Base-by-base conservation (phyloP, 2,113 vertebrate species). In the Myotis lucifugus region DNA sequence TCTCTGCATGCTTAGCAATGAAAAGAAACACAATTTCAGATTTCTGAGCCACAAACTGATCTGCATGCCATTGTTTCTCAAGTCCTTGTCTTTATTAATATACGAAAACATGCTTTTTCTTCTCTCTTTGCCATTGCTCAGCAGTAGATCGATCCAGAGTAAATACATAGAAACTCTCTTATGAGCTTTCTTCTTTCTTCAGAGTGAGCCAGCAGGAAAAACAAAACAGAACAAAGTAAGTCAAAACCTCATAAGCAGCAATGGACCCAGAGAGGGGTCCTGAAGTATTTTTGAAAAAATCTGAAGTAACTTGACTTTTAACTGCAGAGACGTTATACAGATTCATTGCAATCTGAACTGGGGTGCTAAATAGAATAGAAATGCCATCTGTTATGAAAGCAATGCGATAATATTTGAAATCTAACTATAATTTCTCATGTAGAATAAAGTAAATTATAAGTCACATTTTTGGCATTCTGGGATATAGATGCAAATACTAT, bases 401-500 rank as follows among this genome's bases (percentile, higher is more conserved):
- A 67, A n/a, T 73, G n/a, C 1, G 34, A 85, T 64, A 79, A 76
- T 77, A 11, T 77, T 92, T 94, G 37, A 89, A 87, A 93, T 66
- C 1, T 29, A 86, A 48, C 2, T 59, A 7, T 8, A 70, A 85
- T 50, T 87, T 34, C 83, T 87, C 48, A 77, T 92, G 19, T 40
- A 69, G 42, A 87, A 78, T 88, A 87, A 78, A 52, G 29, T 67
- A 81, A 40, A 29, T 21, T 46, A 46, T 76, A 90, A 83, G n/a
- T 66, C 11, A 42, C 6, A 25, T 69, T 13, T 37, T 2, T 23
- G 48, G 27, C 0, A 29, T 64, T 88, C 46, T 48, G 14, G 6
- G 21, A 59, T 83, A 88, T 12, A 15, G 4, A 14, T 70, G 4
- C n/a, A 25, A 14, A 21, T 52, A 64, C 32, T 2, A 2, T n/a